Base-by-base conservation (phyloP, 1,140 invertebrate genomes). In the Saxidomus purpurata region DNA sequence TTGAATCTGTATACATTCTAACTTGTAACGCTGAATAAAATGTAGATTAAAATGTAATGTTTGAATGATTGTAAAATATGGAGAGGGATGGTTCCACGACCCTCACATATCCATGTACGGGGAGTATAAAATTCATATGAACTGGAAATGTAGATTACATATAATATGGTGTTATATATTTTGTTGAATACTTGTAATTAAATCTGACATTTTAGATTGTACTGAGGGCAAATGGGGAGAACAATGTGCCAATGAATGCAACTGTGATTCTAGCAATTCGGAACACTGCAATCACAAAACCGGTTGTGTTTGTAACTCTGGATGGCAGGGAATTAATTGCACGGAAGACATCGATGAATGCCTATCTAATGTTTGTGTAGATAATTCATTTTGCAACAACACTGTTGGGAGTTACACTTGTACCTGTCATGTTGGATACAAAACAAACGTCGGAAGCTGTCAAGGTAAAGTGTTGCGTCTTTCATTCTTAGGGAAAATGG, bases 381-480 rank as follows among this genome's bases (percentile, higher is more conserved):
- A 19, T 1, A 63, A 63, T 28, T 63, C 59, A 9, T 25, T 4
- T 8, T 63, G 59, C n/a, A 63, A 19, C 19, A 63, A 63, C 28
- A 63, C 59, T 4, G 25, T 28, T 28, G 59, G 59, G 0, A 28
- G 59, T 28, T n/a, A 63, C 25, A 28, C 22, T n/a, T 63, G 59
- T 28, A n/a, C 59, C 8, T 63, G 59, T 63, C 19, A 63, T 8
- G 6, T 25, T 28, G 59, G 59, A 28, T 63, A 63, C 15, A 25
- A 71, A 40, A 28, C 22, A 38, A 71, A 3, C 1, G 19, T 63
- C 6, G n/a, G n/a, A n/a, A 19, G 15, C 22, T 79, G 76, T 52
- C 22, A 25, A 25, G 76, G 76, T 79, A 79, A 43, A 43, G 6
- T n/a, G n/a, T n/a, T n/a, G n/a, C n/a, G n/a, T n/a, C n/a, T n/a